Base-by-base conservation (phyloP, 2,888 invertebrate species). In the Ormyrus thymus region DNA sequence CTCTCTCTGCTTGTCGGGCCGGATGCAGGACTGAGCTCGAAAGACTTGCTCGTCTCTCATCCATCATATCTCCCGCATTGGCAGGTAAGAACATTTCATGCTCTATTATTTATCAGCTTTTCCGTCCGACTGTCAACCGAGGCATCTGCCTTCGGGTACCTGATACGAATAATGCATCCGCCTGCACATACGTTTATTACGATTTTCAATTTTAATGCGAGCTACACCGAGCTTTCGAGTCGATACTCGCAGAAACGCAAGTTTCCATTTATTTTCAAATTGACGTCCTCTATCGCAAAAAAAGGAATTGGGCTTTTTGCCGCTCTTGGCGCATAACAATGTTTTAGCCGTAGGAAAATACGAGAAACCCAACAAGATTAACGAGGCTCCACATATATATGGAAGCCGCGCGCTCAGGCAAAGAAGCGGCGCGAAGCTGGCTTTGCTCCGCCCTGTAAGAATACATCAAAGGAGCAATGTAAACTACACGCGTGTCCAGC, bases 1-100 rank as follows among this genome's bases (percentile, higher is more conserved):
- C 48, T 62, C 45, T 56, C 64, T 51, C 53, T 48, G 48, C 29
- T 51, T 55, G 51, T 48, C 7, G 11, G 45, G 46, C 53, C 69
- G 51, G 46, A 46, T 46, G 56, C 15, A n/a, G 64, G 13, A 46
- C 29, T 3, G 29, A 29, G 29, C 29, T 29, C 29, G 72, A 56
- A 51, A 65, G 55, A 48, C 50, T 15, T 48, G 48, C 78, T 75
- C 80, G 75, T 82, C 81, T 77, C 82, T 82, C 84, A 85, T 85
- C 84, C 84, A 84, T 86, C 85, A 84, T 83, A 81, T 83, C 81
- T 76, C 80, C 74, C 78, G 76, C 83, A 86, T 86, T 84, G 85
- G 82, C 85, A 85, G 85, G 81, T 83, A 83, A 82, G 81, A 83
- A 83, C 81, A 62, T 82, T 83, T 84, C 82, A 65, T 83, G 75